Percentiles rank a stretch among this genome's conserved stretches.
These are phyloP conservation scores for Pseudomugil gertrudae DNA, from an alignment of 2,797 vertebrate genomes.

Conservation along the genomic window DNA sequence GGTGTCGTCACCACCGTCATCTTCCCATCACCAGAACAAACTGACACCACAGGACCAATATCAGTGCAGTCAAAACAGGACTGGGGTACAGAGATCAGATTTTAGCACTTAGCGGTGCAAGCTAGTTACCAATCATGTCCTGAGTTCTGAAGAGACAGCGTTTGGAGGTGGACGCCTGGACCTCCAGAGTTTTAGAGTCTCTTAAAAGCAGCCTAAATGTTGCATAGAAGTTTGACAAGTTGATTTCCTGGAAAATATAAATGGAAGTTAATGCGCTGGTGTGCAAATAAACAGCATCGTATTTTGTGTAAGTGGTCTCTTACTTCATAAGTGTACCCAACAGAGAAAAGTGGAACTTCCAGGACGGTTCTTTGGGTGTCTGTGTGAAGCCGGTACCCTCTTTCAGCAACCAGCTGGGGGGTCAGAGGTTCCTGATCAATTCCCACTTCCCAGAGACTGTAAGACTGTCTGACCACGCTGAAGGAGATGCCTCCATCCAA, in stretches of 20 bases:
- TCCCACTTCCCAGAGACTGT: slow-evolving; percentile 77
- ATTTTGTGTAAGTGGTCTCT: neutral
- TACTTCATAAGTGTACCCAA: slow-evolving; percentile 80
- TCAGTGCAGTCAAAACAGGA: neutral
- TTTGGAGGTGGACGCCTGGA: slow-evolving; percentile 70
- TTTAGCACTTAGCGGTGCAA: neutral
- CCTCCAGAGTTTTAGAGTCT: slow-evolving; percentile 77
- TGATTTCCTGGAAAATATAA: slow-evolving; percentile 62
- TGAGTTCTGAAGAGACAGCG: slow-evolving; percentile 75
- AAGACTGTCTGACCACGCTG: slow-evolving; percentile 29
- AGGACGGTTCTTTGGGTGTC: slow-evolving; percentile 63
- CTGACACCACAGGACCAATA: slow-evolving; percentile 41
- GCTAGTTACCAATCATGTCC: slow-evolving; percentile 76
- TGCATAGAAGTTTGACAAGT: slow-evolving; percentile 64
- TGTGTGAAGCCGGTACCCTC: slow-evolving; percentile 72
- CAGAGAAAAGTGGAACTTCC: slow-evolving; percentile 78
- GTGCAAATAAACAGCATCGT: too few species aligned
- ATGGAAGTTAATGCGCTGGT: neutral
- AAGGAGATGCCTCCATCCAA: slow-evolving; percentile 56
- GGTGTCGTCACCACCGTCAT: slow-evolving; percentile 73
- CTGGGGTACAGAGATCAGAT: neutral
- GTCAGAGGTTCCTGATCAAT: slow-evolving; percentile 72
- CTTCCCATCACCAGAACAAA: slow-evolving; percentile 78
- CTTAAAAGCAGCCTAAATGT: slow-evolving; percentile 75
- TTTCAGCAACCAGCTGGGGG: slow-evolving; percentile 40